Evolutionary conservation across 2,888 invertebrate genomes (phyloP).

Genomic region (Drosophila conformis): DNA sequence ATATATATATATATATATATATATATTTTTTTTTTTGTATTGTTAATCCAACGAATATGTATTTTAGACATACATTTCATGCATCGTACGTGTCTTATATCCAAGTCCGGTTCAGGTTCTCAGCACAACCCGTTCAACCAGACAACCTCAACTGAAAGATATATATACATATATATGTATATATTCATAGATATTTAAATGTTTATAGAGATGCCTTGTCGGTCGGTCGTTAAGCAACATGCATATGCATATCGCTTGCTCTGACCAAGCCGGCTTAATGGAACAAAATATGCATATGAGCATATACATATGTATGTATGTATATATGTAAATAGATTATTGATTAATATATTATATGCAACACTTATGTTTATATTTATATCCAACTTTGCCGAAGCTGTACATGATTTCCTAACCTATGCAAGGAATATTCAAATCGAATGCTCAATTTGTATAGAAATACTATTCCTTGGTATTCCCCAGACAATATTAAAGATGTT

Average conservation of each 20-base stretch:
- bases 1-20: neutral
- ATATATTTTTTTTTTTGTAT: neutral
- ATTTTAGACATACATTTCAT: constrained; percentile 9
- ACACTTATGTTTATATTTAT: neutral
- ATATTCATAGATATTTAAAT: neutral
- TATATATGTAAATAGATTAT: neutral
- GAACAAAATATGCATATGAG: neutral
- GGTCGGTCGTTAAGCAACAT: constrained; percentile 42
- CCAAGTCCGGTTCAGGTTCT: constrained; percentile 55
- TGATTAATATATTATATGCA: neutral
- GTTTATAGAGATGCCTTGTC: constrained; percentile 17
- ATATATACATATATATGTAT: neutral
- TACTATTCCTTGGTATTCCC: neutral
- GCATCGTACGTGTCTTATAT: constrained; percentile 15
- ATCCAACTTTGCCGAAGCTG: neutral
- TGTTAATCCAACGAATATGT: constrained; percentile 1
- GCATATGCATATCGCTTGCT: neutral
- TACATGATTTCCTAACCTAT: neutral
- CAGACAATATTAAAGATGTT: neutral
- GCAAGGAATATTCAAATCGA: neutral
- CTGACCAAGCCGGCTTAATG: constrained; percentile 9
- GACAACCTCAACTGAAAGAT: constrained; percentile 33
- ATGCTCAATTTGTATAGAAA: neutral
- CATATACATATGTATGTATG: no score
- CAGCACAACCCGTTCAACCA: constrained; percentile 54